Percentiles rank a stretch among this genome's conserved stretches.
Evolutionary conservation across 1,140 invertebrate genomes (phyloP).

Genomic region (Drosophila fuyamai): DNA sequence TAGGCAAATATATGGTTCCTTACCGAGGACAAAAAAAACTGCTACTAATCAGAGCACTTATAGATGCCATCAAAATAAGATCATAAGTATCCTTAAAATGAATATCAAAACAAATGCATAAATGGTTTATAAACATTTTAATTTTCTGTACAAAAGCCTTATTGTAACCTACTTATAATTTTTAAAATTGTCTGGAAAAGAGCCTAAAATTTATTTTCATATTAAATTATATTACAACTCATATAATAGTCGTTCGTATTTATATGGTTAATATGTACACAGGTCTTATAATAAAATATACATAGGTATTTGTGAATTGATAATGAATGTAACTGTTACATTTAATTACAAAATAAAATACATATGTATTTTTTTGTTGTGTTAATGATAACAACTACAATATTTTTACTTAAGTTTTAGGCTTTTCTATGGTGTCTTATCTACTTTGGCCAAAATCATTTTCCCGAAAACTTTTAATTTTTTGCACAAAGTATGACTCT

Average conservation of each 20-base stretch:
- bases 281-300: constrained; percentile 1
- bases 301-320: neutral
- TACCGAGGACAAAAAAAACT: no score
- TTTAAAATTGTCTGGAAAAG: constrained; percentile 5
- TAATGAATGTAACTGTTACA: constrained; percentile 10
- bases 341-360: constrained; percentile 5
- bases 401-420: neutral
- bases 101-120: constrained; percentile 32
- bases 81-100: no score
- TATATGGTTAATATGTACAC: constrained; percentile 30
- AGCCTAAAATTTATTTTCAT: constrained; percentile 17
- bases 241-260: constrained; percentile 1
- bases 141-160: constrained; percentile 24
- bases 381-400: neutral
- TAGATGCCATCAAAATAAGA: no score
- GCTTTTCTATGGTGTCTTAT: constrained; percentile 30
- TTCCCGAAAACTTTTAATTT: constrained; percentile 93
- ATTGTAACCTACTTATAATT: neutral
- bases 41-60: no score
- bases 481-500: constrained; percentile 97
- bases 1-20: no score
- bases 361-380: neutral
- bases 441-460: constrained; percentile 85
- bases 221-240: constrained; percentile 6
- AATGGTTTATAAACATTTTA: constrained; percentile 36